Evolutionary conservation across 2,888 invertebrate species (phyloP).

Genomic region (Temnothorax ravouxi): DNA sequence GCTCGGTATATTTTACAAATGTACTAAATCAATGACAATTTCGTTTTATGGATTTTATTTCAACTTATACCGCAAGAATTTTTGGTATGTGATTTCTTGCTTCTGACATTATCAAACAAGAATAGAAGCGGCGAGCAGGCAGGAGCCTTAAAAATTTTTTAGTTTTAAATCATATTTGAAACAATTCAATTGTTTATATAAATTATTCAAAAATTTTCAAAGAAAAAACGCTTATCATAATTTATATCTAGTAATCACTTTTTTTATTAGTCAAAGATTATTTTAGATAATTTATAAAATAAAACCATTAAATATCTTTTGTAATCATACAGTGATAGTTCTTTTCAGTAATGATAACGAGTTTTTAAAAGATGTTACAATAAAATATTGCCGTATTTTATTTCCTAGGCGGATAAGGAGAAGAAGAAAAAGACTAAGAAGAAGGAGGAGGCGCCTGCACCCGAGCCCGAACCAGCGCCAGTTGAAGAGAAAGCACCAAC

Average conservation of each 20-base stretch:
- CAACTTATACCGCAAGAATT: too few relatives aligned
- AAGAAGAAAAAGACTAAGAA: slow-evolving; percentile 92
- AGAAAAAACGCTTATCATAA: background rate
- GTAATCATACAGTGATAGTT: background rate
- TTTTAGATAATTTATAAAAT: background rate
- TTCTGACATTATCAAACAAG: too few relatives aligned
- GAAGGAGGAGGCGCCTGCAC: slow-evolving; percentile 93
- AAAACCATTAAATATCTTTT: background rate
- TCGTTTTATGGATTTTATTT: too few relatives aligned
- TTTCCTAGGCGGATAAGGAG: slow-evolving; percentile 94
- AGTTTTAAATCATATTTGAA: background rate
- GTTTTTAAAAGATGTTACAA: background rate
- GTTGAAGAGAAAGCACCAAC: slow-evolving; percentile 88
- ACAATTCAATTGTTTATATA: background rate
- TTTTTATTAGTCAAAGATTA: background rate
- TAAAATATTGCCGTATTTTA: background rate
- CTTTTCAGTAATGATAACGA: background rate
- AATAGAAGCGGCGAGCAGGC: too few relatives aligned
- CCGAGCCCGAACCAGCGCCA: slow-evolving; percentile 91
- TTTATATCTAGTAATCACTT: background rate
- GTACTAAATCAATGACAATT: too few relatives aligned
- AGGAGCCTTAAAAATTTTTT: background rate
- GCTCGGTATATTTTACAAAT: too few relatives aligned
- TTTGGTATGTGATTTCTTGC: too few relatives aligned
- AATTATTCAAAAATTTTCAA: background rate